phyloP scores from a whole-genome alignment of 2,888 invertebrate genomes.

The Cylindroiulus punctatus region DNA sequence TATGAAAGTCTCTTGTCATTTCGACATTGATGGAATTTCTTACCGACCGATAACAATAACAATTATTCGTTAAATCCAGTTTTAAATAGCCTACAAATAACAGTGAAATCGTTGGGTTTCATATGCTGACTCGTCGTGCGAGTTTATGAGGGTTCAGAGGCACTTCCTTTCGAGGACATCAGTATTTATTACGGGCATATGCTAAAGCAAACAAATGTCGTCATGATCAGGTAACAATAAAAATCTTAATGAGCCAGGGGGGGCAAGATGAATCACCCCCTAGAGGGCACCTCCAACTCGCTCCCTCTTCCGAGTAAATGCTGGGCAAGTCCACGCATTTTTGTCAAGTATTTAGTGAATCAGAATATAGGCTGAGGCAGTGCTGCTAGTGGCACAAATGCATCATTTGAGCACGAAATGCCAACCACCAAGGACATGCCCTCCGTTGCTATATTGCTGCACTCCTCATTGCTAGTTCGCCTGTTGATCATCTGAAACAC shows the following conservation, averaged over 20 bases:
- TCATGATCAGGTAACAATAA: conserved; percentile 43
- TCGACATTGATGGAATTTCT: too few relatives aligned
- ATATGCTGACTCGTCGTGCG: not conserved
- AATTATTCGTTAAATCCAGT: not conserved
- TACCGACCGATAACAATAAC: too few relatives aligned
- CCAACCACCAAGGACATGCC: conserved; percentile 30
- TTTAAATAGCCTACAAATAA: not conserved
- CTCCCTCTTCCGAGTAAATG: conserved; percentile 19
- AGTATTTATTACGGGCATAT: conserved; percentile 4
- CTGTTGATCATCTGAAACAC: not conserved
- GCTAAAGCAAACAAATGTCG: not conserved
- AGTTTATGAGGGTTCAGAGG: not conserved
- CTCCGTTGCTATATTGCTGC: not conserved
- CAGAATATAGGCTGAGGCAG: not conserved
- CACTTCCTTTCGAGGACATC: not conserved
- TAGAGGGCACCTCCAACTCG: not conserved
- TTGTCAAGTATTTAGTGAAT: conserved; percentile 22
- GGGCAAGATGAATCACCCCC: conserved; percentile 30
- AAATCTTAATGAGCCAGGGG: conserved; percentile 12
- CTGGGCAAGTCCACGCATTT: conserved; percentile 35
- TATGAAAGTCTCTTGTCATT: too few relatives aligned
- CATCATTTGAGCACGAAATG: conserved; percentile 8
- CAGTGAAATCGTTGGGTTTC: not conserved
- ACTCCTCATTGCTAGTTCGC: not conserved
- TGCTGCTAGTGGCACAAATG: not conserved